Conservation (phyloP, 2,113 vertebrate genomes). For the Hippocampus barbouri region DNA sequence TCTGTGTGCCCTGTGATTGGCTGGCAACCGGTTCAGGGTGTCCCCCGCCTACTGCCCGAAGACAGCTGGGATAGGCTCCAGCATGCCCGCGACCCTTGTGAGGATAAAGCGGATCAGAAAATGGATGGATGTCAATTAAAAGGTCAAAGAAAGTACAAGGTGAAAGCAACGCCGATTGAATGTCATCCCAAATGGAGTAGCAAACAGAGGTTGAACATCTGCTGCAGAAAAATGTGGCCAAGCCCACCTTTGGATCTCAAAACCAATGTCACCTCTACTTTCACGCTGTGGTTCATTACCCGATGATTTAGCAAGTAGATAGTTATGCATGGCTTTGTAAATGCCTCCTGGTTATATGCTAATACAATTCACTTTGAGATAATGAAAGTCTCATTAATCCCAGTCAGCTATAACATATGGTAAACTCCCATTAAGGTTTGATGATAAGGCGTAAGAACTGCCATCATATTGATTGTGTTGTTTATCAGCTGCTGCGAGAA, state of each 20-base stretch:
- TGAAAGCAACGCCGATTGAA: constrained; percentile 42
- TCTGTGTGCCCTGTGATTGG: no score
- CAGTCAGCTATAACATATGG: constrained; percentile 50
- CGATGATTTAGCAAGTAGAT: constrained; percentile 20
- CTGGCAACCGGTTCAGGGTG: no score
- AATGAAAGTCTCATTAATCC: constrained; percentile 60
- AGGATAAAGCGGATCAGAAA: no score
- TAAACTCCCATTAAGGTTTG: constrained; percentile 53
- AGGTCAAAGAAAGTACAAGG: constrained; percentile 33
- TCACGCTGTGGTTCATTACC: constrained; percentile 19
- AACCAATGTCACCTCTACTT: constrained; percentile 34
- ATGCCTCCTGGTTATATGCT: constrained; percentile 41
- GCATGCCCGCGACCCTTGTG: no score
- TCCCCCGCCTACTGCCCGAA: no score
- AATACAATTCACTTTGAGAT: constrained; percentile 56
- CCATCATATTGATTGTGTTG: constrained; percentile 46
- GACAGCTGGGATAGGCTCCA: no score
- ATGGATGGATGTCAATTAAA: no score
- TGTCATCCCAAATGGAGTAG: constrained; percentile 19
- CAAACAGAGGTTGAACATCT: constrained; percentile 53
- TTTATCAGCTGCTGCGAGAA: constrained; percentile 50
- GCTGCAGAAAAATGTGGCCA: constrained; percentile 32
- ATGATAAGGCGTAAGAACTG: constrained; percentile 47
- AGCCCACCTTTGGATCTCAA: constrained; percentile 20
- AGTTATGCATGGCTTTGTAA: constrained; percentile 24